These are phyloP conservation scores for Sinotaia quadrata DNA, from an alignment of 2,888 invertebrate species.

Conservation along the genomic window DNA sequence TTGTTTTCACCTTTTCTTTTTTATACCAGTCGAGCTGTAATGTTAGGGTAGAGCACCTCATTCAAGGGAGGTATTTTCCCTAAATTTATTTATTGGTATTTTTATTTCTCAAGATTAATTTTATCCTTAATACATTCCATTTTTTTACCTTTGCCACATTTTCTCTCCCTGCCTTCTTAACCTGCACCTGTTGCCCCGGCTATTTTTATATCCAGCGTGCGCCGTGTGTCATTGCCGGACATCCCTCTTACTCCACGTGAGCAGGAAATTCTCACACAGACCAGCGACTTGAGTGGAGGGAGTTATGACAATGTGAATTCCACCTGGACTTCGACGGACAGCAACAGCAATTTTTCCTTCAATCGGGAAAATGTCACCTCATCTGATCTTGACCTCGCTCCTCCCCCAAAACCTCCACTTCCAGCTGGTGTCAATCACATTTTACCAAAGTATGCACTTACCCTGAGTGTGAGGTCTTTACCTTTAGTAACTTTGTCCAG, in stretches of 20 bases:
- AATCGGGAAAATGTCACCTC: slow-evolving; percentile 41
- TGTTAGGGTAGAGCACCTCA: too few species aligned
- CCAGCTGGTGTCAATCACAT: slow-evolving; percentile 75
- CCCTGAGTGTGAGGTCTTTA: background rate
- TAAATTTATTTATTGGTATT: too few species aligned
- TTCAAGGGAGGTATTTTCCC: too few species aligned
- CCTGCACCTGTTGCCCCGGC: too few species aligned
- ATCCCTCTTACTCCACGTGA: slow-evolving; percentile 71
- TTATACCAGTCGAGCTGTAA: too few species aligned
- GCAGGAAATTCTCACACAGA: slow-evolving; percentile 69
- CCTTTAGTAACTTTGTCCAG: background rate
- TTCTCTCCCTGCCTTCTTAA: background rate
- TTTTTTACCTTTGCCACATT: slow-evolving; percentile 4
- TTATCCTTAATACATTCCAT: too few species aligned
- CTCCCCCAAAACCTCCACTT: slow-evolving; percentile 91
- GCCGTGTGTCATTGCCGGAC: slow-evolving; percentile 63
- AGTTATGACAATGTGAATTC: slow-evolving; percentile 54
- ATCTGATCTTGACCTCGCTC: slow-evolving; percentile 64
- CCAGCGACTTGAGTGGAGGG: slow-evolving; percentile 53
- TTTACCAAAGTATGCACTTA: slow-evolving; percentile 45
- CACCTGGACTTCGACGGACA: slow-evolving; percentile 32
- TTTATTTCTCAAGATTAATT: too few species aligned
- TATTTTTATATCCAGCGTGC: slow-evolving; percentile 2
- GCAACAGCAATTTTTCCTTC: slow-evolving; percentile 45
- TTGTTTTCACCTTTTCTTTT: too few species aligned